Conservation (phyloP, 2,888 invertebrate species). For the Chloroclysta siterata region DNA sequence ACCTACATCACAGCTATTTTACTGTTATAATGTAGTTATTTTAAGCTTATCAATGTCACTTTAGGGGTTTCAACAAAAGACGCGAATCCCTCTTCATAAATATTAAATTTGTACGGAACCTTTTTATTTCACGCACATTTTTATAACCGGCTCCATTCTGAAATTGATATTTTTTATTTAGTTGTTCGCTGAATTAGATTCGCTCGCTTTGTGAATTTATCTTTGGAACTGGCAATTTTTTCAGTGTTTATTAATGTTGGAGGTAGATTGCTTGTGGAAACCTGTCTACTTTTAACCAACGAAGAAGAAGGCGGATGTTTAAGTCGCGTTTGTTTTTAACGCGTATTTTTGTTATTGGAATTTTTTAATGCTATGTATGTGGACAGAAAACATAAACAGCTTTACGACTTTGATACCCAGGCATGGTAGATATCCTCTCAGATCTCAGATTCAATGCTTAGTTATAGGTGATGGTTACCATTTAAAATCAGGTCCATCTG, state of each 20-base stretch:
- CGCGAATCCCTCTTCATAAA: conserved; percentile 48
- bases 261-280: conserved; percentile 10
- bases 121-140: conserved; percentile 52
- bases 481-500: no score
- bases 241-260: conserved; percentile 22
- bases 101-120: conserved; percentile 55
- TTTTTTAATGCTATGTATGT: no score
- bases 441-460: no score
- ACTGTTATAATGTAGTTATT: neutral
- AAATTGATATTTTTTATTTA: conserved; percentile 48
- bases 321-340: no score
- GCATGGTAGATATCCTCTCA: no score
- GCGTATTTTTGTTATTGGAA: no score
- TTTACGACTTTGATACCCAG: no score
- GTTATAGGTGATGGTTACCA: no score
- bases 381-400: no score
- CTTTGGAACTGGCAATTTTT: conserved; percentile 23
- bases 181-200: conserved; percentile 44
- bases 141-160: conserved; percentile 47
- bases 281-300: neutral
- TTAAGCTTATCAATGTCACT: conserved; percentile 26
- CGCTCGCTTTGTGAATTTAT: conserved; percentile 38
- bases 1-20: no score
- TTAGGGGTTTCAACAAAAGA: conserved; percentile 45
- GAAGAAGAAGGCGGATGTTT: no score